These are phyloP conservation scores for Eupithecia vulgata DNA, from an alignment of 2,888 invertebrate species.

Conservation along the genomic window DNA sequence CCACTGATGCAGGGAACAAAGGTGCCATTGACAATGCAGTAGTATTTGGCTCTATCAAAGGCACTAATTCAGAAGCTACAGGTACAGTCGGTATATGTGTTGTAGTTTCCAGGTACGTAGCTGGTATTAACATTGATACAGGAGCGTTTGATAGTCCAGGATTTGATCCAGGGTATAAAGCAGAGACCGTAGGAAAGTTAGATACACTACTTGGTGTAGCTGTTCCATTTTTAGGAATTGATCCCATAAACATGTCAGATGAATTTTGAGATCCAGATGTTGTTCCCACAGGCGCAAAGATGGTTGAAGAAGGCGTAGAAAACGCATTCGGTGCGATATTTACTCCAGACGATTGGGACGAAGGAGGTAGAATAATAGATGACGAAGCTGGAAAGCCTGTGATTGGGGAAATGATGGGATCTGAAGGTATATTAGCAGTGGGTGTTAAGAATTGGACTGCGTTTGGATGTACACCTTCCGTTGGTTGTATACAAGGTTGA, in stretches of 20 bases:
- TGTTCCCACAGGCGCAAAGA: not conserved
- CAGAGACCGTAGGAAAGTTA: not conserved
- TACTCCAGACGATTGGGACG: not conserved
- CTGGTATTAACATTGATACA: conserved; percentile 1
- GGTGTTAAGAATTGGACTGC: conserved; percentile 17
- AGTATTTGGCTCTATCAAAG: conserved; percentile 8
- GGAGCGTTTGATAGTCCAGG: not conserved
- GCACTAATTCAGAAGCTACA: conserved; percentile 3
- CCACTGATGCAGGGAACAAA: not conserved
- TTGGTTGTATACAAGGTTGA: not conserved
- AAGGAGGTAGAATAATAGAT: not conserved
- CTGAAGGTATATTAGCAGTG: not conserved
- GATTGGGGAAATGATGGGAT: not conserved
- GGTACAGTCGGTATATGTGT: not conserved
- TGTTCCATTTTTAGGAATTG: not conserved
- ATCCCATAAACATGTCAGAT: not conserved
- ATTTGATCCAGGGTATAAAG: not conserved
- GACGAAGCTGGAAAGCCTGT: not conserved
- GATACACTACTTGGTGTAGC: not conserved
- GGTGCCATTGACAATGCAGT: conserved; percentile 16
- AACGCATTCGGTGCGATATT: not conserved
- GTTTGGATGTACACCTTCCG: conserved; percentile 4
- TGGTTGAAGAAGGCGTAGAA: not conserved
- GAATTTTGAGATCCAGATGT: not conserved
- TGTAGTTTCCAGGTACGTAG: not conserved